These are phyloP conservation scores for Orchesella flavescens DNA, from an alignment of 2,888 invertebrate genomes.

Conservation along the genomic window DNA sequence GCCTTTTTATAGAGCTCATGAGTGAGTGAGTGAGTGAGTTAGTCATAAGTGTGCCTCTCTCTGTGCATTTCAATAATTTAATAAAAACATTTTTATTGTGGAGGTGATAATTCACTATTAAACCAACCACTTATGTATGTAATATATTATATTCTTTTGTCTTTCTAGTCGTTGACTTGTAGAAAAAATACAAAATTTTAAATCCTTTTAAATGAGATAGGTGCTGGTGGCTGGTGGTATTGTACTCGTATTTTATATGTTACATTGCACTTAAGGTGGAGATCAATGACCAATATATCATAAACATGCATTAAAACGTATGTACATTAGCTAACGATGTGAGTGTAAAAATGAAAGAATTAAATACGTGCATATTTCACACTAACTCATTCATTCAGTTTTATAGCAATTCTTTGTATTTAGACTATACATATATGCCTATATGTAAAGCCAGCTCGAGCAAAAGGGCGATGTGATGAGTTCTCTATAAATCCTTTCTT, in stretches of 20 bases:
- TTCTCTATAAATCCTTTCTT: too few species aligned
- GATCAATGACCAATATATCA: constrained; percentile 29
- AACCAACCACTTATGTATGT: not conserved
- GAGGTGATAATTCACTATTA: not conserved
- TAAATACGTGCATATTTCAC: too few species aligned
- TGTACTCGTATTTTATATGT: not conserved
- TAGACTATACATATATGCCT: too few species aligned
- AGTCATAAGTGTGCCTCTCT: too few species aligned
- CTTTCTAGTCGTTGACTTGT: too few species aligned
- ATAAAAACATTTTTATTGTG: not conserved
- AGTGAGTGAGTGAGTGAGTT: too few species aligned
- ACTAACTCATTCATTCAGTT: too few species aligned
- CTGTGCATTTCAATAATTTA: not conserved
- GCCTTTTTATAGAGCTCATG: too few species aligned
- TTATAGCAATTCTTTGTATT: too few species aligned
- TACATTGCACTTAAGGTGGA: not conserved
- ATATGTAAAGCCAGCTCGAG: too few species aligned
- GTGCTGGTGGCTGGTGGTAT: not conserved
- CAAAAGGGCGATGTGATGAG: too few species aligned
- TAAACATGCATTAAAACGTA: not conserved
- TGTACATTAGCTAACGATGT: not conserved
- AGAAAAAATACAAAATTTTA: not conserved
- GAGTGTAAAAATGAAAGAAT: not conserved
- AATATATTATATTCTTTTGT: too few species aligned
- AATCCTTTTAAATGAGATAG: not conserved